Base-by-base conservation (phyloP, 2,888 invertebrate genomes). In the Bhutanitis thaidina region DNA sequence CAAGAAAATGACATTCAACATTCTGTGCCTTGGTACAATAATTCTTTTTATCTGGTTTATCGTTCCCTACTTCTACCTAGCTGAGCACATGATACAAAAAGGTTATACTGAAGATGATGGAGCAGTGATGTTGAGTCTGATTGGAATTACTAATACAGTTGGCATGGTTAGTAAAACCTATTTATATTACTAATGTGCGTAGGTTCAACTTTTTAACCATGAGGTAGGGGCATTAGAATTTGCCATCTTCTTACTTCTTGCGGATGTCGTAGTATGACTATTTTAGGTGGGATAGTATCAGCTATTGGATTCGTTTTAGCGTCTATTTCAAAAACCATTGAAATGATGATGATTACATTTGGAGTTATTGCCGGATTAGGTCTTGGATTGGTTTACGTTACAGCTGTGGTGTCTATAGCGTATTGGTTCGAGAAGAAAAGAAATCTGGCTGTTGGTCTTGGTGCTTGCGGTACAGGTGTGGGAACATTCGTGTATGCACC, bases 21-120 rank as follows among this genome's bases (percentile, higher is more conserved):
- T 96, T 39, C 92, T 97, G 71, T 95, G 96, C 49, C 71, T 97
- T 12, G 96, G 97, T 47, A 97, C 97, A 59, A 93, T 97, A 62
- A 90, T 97, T 47, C 91, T 98, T 45, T 98, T 98, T 83, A 93
- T 95, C 67, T 97, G 97, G 95, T 96, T 96, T 80, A 98, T 98
- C 70, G 96, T 98, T 52, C 97, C 98, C 10, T 98, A 98, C 85
- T 96, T 98, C 77, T 98, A 97, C 81, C 90, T 98, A 56, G 95
- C 95, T 48, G 97, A 98, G 68, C 94, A 95, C 74, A 94, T 96
- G 87, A 91, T 91, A 30, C 74, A 81, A 0, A 90, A 92, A 55
- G 93, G 93, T 0, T 95, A 94, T 63, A 90, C 90, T 1, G 94
- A 95, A 60, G 91, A 93, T 34, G 93, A 94, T 43, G 94, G 94